These are phyloP conservation scores for Heterochromis multidens DNA, from an alignment of 2,113 vertebrate species.

Conservation along the genomic window DNA sequence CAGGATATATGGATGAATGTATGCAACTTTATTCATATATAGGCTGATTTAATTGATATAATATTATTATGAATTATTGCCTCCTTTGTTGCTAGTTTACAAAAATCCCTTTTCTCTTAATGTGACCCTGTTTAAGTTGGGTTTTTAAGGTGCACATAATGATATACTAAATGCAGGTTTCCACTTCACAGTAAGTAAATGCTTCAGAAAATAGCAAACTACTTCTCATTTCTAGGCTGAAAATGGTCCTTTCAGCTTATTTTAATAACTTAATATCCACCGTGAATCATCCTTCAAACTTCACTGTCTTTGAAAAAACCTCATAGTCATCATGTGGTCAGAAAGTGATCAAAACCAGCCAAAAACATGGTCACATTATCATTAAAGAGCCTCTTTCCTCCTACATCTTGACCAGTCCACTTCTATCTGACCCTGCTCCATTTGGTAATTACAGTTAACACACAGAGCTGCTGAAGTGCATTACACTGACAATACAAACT, in stretches of 20 bases:
- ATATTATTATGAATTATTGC: background rate
- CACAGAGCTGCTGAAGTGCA: constrained; percentile 9
- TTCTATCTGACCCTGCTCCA: constrained; percentile 25
- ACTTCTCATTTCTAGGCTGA: background rate
- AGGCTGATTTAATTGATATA: background rate
- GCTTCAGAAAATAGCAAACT: background rate
- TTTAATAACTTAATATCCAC: no score
- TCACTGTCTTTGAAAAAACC: background rate
- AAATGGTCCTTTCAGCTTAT: background rate
- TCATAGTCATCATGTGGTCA: background rate
- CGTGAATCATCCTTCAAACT: background rate
- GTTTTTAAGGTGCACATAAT: background rate
- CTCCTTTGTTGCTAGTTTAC: background rate
- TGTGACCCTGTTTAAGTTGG: background rate
- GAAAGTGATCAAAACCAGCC: background rate
- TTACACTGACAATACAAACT: constrained; percentile 10
- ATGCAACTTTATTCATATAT: background rate
- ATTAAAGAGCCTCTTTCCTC: background rate
- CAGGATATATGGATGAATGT: background rate
- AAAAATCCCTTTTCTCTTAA: background rate
- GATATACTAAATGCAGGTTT: background rate
- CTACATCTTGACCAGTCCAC: constrained; percentile 15
- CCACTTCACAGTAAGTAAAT: background rate
- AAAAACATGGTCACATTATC: background rate
- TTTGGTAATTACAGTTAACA: constrained; percentile 39